A percentile compares a stretch with the other conserved stretches of the same genome.
phyloP scores from a whole-genome alignment of 2,797 vertebrate species.

The Aotus griseimembra region DNA sequence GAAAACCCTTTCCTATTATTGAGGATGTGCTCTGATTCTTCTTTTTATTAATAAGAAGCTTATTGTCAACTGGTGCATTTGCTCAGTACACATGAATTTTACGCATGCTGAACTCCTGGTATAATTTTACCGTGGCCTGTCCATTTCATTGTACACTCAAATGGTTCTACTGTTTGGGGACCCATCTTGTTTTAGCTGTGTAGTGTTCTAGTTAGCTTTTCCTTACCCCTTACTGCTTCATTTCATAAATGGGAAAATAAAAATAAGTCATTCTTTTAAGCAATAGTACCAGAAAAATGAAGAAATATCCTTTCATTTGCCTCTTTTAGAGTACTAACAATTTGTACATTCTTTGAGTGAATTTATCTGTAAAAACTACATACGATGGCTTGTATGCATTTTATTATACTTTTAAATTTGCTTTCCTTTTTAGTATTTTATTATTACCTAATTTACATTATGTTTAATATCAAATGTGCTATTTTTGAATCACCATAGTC shows the following conservation, averaged over 20 bases:
- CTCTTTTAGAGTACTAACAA: not conserved
- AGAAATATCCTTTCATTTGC: not conserved
- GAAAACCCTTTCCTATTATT: not conserved
- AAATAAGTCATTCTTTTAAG: not conserved
- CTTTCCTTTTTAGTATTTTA: not conserved
- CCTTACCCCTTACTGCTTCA: not conserved
- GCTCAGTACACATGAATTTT: accelerated
- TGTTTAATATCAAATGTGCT: not conserved
- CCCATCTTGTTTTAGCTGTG: not conserved
- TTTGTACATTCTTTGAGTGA: not conserved
- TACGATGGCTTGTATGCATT: not conserved
- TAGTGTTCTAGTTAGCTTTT: not conserved
- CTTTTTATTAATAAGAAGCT: not conserved
- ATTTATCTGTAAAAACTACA: not conserved
- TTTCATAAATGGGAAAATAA: not conserved
- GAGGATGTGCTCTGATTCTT: not conserved
- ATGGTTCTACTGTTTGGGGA: accelerated
- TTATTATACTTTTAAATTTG: not conserved
- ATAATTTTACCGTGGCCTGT: not conserved
- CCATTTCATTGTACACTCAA: not conserved
- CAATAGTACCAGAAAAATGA: not conserved
- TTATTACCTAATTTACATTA: not conserved
- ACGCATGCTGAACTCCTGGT: not conserved
- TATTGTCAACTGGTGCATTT: not conserved
- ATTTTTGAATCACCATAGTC: not conserved